Evolutionary conservation across 1,140 invertebrate species (phyloP).

Genomic region (Micrasema minimum): DNA sequence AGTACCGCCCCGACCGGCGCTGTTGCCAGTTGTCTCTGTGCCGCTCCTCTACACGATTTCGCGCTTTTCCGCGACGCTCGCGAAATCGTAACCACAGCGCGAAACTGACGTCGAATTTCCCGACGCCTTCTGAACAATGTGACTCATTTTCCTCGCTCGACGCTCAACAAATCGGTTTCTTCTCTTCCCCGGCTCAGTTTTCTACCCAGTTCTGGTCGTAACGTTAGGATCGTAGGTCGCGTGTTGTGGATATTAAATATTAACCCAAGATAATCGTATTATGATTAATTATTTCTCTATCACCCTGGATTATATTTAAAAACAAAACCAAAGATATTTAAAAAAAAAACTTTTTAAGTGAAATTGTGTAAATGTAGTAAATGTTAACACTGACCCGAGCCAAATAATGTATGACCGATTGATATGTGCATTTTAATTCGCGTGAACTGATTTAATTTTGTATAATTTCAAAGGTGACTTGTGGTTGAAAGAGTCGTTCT

Average conservation of each 20-base stretch:
- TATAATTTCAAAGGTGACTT: slow-evolving; percentile 8
- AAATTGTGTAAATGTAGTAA: background rate
- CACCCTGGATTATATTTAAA: no score
- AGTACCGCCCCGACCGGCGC: slow-evolving; percentile 34
- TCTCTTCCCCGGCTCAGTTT: background rate
- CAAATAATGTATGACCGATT: background rate
- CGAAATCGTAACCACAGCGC: slow-evolving; percentile 19
- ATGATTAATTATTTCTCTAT: no score
- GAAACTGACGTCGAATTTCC: slow-evolving; percentile 16
- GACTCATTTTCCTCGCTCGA: background rate
- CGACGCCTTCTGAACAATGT: background rate
- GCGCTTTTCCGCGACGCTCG: slow-evolving; percentile 27
- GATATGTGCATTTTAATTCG: slow-evolving; percentile 18
- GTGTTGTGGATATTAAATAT: slow-evolving; percentile 8
- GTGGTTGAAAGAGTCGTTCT: background rate
- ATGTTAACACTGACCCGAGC: background rate
- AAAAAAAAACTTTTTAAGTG: background rate
- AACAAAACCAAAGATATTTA: no score
- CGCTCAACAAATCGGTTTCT: no score
- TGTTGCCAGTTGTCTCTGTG: background rate
- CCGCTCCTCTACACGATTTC: slow-evolving; percentile 26
- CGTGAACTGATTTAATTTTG: slow-evolving; percentile 5
- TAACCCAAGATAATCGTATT: background rate
- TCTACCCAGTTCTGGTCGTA: background rate
- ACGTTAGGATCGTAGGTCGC: background rate